A percentile compares a stretch with the other conserved stretches of the same genome.
These are phyloP conservation scores for Probosciger aterrimus DNA, from an alignment of 2,113 vertebrate species.

Conservation along the genomic window DNA sequence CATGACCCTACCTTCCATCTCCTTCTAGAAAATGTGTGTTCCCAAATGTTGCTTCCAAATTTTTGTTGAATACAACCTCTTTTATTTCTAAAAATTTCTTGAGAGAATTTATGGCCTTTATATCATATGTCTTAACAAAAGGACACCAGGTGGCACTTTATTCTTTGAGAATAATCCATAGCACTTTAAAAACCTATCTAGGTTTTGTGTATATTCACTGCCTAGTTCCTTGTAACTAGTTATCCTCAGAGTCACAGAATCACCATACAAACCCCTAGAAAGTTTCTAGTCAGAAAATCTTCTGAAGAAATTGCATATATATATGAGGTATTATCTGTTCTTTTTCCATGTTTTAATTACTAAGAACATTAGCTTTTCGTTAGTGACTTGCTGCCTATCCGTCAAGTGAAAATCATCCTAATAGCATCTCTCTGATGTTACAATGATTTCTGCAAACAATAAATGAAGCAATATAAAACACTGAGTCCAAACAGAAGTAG, in stretches of 20 bases:
- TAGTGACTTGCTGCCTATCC: background rate
- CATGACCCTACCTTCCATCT: background rate
- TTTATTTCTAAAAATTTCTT: background rate
- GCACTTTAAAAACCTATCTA: background rate
- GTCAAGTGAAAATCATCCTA: background rate
- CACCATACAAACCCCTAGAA: background rate
- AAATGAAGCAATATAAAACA: background rate
- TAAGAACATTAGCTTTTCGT: background rate
- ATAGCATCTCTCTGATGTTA: background rate
- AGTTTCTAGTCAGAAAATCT: background rate
- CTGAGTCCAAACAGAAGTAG: background rate
- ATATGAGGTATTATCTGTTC: background rate
- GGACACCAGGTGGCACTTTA: background rate
- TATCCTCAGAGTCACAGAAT: background rate
- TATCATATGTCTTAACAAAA: background rate
- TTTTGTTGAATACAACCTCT: background rate
- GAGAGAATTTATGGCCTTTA: background rate
- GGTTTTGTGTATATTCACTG: background rate
- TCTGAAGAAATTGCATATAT: background rate
- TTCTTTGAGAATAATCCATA: background rate
- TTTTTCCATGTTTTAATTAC: background rate
- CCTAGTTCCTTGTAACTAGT: background rate
- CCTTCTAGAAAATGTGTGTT: rapidly evolving
- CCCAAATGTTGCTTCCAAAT: background rate
- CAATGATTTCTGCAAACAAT: background rate